Evolutionary conservation across 2,888 invertebrate genomes (phyloP).

Genomic region (Pharmacophagus antenor): DNA sequence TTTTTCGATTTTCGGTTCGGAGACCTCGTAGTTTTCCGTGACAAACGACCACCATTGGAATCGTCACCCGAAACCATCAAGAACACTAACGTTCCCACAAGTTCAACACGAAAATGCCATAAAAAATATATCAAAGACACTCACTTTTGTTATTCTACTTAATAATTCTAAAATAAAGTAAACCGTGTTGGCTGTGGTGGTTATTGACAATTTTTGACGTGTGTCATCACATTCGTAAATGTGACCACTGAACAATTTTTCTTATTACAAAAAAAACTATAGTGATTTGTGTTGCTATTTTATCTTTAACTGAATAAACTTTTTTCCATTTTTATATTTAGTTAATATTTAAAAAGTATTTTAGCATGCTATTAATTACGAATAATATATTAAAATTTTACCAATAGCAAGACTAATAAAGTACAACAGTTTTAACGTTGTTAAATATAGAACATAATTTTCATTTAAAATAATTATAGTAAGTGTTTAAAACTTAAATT

Average conservation of each 20-base stretch:
- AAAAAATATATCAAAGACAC: conserved; percentile 66
- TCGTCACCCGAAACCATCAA: conserved; percentile 82
- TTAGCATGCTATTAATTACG: not conserved
- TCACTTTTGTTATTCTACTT: conserved; percentile 57
- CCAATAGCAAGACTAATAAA: not conserved
- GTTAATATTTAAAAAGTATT: not conserved
- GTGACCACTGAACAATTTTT: conserved; percentile 21
- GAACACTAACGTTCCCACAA: conserved; percentile 65
- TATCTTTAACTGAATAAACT: not conserved
- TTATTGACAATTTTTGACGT: conserved; percentile 47
- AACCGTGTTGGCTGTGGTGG: conserved; percentile 45
- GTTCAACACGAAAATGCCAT: conserved; percentile 70
- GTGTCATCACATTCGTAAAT: conserved; percentile 28
- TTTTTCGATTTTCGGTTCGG: conserved; percentile 84
- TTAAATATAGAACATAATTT: not conserved
- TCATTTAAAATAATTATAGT: not conserved
- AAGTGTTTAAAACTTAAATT: not conserved
- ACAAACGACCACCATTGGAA: conserved; percentile 83
- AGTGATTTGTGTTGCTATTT: conserved; percentile 1
- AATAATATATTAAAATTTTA: not conserved
- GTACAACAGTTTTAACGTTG: not conserved
- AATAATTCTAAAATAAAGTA: conserved; percentile 57
- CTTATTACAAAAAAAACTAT: not conserved
- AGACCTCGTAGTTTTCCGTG: conserved; percentile 84
- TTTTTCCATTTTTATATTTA: not conserved